Base-by-base conservation (phyloP, 2,797 vertebrate genomes). In the Dendrocincla fuliginosa region DNA sequence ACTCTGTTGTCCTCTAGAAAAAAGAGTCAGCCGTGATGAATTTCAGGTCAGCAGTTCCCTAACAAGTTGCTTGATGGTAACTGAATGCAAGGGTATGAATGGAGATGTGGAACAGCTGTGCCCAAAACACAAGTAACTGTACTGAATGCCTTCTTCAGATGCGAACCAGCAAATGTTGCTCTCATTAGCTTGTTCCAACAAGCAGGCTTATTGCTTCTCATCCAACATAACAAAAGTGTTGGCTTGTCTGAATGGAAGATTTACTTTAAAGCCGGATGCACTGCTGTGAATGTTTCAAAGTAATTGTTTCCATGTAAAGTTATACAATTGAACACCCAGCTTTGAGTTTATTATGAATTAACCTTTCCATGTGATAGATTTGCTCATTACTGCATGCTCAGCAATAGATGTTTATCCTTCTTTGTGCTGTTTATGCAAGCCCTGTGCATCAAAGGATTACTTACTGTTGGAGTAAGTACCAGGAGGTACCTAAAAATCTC, bases 71-170 rank as follows among this genome's bases (percentile, higher is more conserved):
- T 92, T 65, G 78, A 46, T 69, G 47, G 46, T 59, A 64, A 52
- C 27, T 82, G 50, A 87, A 70, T 28, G 13, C 25, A 27, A 46
- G 61, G 18, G 15, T 78, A 30, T 28, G 35, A 68, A 77, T 42
- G 71, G 76, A 61, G 35, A 37, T 75, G 28, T 30, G 25, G n/a
- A 94, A 35, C 35, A 83, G 69, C 69, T 93, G 50, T 78, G 53
- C 79, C n/a, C 42, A 75, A 67, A 91, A 50, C 42, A 59, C 19
- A 84, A 87, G 52, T 41, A 39, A 32, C 73, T 64, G 22, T 71
- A 60, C 28, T 71, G 63, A 93, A 71, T 76, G 46, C 60, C 59
- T 70, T 87, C 68, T 92, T 92, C 59, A 68, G 49, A 47, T 71
- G 25, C 22, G 44, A 83, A 75, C 22, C 25, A 78, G 69, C 56